A percentile compares a stretch with the other conserved stretches of the same genome.
These are phyloP conservation scores for Protonemura montana DNA, from an alignment of 2,888 invertebrate genomes.

Conservation along the genomic window DNA sequence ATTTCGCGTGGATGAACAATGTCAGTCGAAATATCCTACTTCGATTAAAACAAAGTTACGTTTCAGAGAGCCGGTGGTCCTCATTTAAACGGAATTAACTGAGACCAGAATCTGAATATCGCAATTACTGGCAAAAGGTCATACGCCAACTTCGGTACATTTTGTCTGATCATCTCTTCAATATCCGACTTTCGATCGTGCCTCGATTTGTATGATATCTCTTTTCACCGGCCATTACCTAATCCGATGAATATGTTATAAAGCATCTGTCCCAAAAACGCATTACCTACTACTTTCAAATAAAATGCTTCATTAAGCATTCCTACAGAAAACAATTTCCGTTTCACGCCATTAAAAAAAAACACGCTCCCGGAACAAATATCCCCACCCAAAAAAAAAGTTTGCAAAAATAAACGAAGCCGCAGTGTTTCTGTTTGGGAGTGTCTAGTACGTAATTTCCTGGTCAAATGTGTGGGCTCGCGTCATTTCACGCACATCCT, in stretches of 20 bases:
- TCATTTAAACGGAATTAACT: too few species aligned
- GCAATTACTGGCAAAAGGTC: too few species aligned
- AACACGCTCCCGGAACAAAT: background rate
- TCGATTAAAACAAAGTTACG: background rate
- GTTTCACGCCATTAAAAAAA: background rate
- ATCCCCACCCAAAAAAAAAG: background rate
- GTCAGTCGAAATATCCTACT: background rate
- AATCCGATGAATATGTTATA: background rate
- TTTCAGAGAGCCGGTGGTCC: background rate
- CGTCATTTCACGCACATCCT: slow-evolving; percentile 28
- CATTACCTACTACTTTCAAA: background rate
- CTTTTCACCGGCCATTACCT: background rate
- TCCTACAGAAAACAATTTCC: background rate
- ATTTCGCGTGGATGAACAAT: background rate
- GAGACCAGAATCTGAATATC: too few species aligned
- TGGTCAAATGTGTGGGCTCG: slow-evolving; percentile 27
- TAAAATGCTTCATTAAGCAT: background rate
- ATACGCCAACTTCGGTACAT: too few species aligned
- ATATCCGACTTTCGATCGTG: too few species aligned
- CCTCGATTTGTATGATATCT: too few species aligned
- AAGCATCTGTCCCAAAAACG: background rate
- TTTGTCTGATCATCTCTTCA: too few species aligned
- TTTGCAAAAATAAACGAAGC: background rate
- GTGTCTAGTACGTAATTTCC: slow-evolving; percentile 16
- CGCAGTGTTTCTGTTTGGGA: slow-evolving; percentile 10